These are phyloP conservation scores for Orthosia gracilis DNA, from an alignment of 2,888 invertebrate species.

Conservation along the genomic window DNA sequence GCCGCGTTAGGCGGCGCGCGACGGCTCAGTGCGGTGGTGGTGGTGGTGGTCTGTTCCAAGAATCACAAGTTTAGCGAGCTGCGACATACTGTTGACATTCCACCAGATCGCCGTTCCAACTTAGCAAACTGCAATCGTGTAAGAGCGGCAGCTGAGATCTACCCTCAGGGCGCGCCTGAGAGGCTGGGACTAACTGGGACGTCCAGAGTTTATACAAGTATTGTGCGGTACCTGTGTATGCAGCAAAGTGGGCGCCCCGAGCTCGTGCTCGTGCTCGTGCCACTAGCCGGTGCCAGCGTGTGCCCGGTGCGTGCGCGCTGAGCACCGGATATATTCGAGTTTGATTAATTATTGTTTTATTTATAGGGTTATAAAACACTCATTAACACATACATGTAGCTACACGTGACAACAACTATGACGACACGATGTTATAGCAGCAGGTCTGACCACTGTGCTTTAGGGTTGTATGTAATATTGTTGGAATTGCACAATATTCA, in stretches of 20 bases:
- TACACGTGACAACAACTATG: slow-evolving; percentile 15
- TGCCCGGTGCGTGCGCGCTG: too few relatives aligned
- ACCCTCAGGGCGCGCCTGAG: too few relatives aligned
- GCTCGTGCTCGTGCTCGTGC: too few relatives aligned
- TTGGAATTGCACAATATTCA: too few relatives aligned
- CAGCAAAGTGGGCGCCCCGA: neutral
- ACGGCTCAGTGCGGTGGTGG: neutral
- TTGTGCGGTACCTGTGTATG: neutral
- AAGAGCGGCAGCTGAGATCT: neutral
- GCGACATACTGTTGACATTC: neutral
- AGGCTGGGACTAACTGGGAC: neutral
- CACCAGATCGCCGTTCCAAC: neutral
- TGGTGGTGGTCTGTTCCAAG: too few relatives aligned
- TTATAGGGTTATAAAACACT: slow-evolving; percentile 21
- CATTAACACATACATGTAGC: neutral
- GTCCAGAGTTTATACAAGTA: neutral
- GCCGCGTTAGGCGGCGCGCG: neutral
- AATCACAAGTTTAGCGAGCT: neutral
- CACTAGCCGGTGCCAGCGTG: too few relatives aligned
- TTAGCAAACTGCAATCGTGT: neutral
- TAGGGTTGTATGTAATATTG: too few relatives aligned
- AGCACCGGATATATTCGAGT: neutral
- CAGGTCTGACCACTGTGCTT: neutral
- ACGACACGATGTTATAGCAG: neutral
- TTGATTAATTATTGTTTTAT: slow-evolving; percentile 37